phyloP scores from a whole-genome alignment of 2,797 vertebrate genomes.

The Limosa lapponica region DNA sequence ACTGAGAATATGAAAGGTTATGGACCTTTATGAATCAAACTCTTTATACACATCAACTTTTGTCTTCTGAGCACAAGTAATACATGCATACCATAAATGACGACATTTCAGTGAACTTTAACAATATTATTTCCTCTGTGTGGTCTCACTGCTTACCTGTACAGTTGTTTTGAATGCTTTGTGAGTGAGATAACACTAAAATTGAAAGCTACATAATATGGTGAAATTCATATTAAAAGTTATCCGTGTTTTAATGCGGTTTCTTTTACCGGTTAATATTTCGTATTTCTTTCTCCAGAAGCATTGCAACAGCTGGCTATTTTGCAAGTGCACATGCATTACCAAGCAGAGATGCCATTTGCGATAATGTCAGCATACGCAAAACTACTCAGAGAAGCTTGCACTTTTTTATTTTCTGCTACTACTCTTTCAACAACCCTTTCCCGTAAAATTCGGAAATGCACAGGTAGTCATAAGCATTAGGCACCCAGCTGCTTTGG shows the following conservation, averaged over 20 bases:
- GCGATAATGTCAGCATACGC: slow-evolving; percentile 10
- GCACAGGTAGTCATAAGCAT: not conserved
- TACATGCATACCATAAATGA: slow-evolving; percentile 15
- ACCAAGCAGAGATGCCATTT: not conserved
- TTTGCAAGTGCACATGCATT: not conserved
- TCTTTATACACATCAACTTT: not conserved
- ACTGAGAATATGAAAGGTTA: not conserved
- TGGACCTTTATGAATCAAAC: slow-evolving; percentile 10
- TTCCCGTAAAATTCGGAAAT: not conserved
- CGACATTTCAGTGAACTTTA: slow-evolving; percentile 39
- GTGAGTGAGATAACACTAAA: slow-evolving; percentile 52
- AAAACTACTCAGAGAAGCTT: not conserved
- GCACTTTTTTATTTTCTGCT: not conserved
- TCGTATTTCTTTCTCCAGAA: not conserved
- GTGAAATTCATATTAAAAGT: slow-evolving; percentile 27
- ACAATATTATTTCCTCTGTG: slow-evolving; percentile 12
- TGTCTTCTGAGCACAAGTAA: not conserved
- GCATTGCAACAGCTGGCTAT: not conserved
- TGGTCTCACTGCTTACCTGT: slow-evolving; percentile 21
- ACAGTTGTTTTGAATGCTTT: slow-evolving; percentile 46
- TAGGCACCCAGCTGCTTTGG: not conserved
- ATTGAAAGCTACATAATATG: slow-evolving; percentile 51
- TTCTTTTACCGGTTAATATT: slow-evolving; percentile 29
- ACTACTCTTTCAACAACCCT: not conserved
- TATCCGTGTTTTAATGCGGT: slow-evolving; percentile 24